phyloP scores from a whole-genome alignment of 2,888 invertebrate species.

The Rhaphigaster nebulosa region DNA sequence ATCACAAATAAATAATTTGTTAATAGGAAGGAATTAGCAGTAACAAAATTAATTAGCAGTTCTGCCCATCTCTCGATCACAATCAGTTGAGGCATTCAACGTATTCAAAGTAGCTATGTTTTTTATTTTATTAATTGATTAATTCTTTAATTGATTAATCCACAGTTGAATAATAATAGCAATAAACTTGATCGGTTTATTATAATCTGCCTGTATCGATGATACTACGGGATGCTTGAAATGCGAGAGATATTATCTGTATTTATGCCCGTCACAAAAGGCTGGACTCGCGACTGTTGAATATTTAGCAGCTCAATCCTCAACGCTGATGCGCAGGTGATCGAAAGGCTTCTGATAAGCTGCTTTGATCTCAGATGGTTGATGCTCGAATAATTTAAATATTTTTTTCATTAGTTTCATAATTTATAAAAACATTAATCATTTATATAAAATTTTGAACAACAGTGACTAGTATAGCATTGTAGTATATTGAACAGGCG shows the following conservation, averaged over 20 bases:
- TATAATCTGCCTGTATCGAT: neutral
- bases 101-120: too few relatives aligned
- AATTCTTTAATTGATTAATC: neutral
- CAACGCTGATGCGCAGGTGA: neutral
- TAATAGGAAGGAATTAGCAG: too few relatives aligned
- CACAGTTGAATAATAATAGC: neutral
- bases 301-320: conserved; percentile 5
- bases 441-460: neutral
- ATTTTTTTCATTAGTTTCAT: neutral
- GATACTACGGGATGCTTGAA: neutral
- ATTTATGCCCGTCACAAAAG: neutral
- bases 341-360: neutral
- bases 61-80: too few relatives aligned
- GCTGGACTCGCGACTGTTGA: neutral
- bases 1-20: too few relatives aligned
- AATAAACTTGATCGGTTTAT: neutral
- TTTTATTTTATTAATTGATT: neutral
- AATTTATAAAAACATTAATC: neutral
- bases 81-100: too few relatives aligned
- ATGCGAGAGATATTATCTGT: neutral
- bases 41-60: too few relatives aligned
- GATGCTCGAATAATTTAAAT: neutral
- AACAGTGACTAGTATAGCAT: neutral
- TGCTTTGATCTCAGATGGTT: neutral
- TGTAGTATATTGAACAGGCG: too few relatives aligned